phyloP scores from a whole-genome alignment of 2,888 invertebrate genomes.

The Hydraecia micacea region DNA sequence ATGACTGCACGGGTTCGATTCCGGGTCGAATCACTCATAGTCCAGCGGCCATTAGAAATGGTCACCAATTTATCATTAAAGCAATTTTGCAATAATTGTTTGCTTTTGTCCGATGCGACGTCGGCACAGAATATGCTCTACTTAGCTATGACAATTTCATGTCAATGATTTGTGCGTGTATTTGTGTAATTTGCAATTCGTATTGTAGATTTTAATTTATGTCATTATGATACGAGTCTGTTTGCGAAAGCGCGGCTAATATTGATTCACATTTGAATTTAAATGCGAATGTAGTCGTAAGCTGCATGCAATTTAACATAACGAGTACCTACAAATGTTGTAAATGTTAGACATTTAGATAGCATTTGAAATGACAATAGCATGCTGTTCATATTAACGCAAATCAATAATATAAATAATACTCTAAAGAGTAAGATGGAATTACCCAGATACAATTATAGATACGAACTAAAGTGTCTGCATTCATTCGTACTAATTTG shows the following conservation, averaged over 20 bases:
- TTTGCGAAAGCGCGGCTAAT: slow-evolving; percentile 39
- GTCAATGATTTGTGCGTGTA: slow-evolving; percentile 21
- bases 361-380: slow-evolving; percentile 47
- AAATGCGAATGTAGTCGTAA: slow-evolving; percentile 51
- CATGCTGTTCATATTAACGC: slow-evolving; percentile 37
- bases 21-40: slow-evolving; percentile 83
- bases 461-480: slow-evolving; percentile 12
- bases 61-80: slow-evolving; percentile 90
- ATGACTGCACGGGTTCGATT: slow-evolving; percentile 85
- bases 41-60: slow-evolving; percentile 87
- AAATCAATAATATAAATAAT: slow-evolving; percentile 37
- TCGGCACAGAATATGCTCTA: slow-evolving; percentile 78
- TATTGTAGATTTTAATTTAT: slow-evolving; percentile 30
- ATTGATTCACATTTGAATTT: slow-evolving; percentile 51
- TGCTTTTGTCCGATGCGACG: slow-evolving; percentile 76
- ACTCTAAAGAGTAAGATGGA: neutral
- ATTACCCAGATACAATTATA: slow-evolving; percentile 3
- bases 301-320: slow-evolving; percentile 44
- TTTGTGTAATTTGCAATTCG: slow-evolving; percentile 23
- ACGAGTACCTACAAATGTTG: slow-evolving; percentile 35
- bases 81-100: slow-evolving; percentile 90
- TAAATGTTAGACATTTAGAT: slow-evolving; percentile 52
- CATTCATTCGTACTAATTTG: slow-evolving; percentile 31
- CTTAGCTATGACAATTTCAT: slow-evolving; percentile 50
- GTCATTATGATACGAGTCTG: slow-evolving; percentile 29